Percentiles rank a stretch among this genome's conserved stretches.
Evolutionary conservation across 1,140 invertebrate species (phyloP).

Genomic region (Trypoxylus dichotomus): DNA sequence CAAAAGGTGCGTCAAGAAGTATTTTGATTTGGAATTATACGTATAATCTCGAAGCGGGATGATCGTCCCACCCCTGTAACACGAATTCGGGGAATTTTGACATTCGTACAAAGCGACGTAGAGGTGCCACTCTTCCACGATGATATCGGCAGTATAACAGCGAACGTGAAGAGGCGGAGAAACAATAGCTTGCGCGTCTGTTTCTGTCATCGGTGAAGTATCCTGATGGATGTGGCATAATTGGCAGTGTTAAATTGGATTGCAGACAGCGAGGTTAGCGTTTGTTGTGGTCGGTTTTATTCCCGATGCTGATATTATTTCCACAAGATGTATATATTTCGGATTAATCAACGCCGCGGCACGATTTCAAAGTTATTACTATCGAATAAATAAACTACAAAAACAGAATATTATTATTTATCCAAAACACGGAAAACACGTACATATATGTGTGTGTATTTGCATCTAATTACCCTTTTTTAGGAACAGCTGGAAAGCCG

Average conservation of each 20-base stretch:
- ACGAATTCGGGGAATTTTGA: background rate
- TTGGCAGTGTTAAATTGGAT: background rate
- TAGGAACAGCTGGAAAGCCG: no score
- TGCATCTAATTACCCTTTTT: no score
- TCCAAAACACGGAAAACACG: no score
- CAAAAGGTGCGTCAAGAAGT: background rate
- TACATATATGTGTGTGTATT: no score
- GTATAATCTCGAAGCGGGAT: background rate
- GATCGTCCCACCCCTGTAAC: background rate
- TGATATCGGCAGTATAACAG: background rate
- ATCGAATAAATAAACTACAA: no score
- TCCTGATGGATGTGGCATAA: background rate
- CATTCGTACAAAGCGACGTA: background rate
- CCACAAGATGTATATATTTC: background rate
- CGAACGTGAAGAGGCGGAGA: background rate
- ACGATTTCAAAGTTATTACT: background rate
- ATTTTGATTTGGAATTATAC: background rate
- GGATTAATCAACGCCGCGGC: background rate
- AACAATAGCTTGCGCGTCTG: background rate
- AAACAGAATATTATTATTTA: no score
- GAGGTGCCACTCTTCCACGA: background rate
- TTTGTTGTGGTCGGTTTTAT: background rate
- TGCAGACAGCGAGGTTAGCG: background rate
- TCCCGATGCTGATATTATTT: background rate
- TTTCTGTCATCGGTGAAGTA: background rate